Conservation (phyloP, 2,797 vertebrate species). For the Dryobates pubescens region DNA sequence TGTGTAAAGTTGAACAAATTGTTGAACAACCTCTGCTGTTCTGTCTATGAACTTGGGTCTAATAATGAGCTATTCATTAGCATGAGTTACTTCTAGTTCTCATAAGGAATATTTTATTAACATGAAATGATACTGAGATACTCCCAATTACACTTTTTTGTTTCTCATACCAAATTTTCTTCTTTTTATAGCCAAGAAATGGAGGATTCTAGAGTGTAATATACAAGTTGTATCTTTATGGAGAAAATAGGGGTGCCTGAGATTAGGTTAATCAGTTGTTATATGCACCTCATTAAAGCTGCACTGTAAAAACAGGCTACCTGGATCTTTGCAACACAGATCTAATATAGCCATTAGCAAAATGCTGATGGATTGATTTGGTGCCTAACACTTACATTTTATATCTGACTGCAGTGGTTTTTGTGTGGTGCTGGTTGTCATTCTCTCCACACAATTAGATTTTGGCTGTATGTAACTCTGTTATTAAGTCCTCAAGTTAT, state of each 20-base stretch:
- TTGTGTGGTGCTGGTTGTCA: background rate
- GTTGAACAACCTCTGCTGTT: background rate
- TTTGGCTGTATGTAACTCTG: constrained; percentile 17
- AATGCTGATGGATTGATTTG: background rate
- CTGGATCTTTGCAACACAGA: background rate
- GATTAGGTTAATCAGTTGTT: background rate
- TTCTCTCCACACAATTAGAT: background rate
- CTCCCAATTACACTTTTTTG: background rate
- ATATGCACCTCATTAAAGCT: background rate
- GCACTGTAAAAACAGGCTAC: background rate
- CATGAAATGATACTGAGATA: background rate
- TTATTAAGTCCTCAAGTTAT: constrained; percentile 59
- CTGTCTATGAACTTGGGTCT: background rate
- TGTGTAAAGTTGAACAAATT: background rate
- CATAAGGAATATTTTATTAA: background rate
- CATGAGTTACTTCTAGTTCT: background rate
- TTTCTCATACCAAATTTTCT: background rate
- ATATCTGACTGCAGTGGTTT: background rate
- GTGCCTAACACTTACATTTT: background rate
- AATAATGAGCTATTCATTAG: background rate
- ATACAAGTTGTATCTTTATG: background rate
- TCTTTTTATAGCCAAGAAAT: background rate
- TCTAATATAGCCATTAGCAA: background rate
- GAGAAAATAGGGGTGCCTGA: background rate
- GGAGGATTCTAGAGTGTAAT: background rate